These are phyloP conservation scores for Parnassius mnemosyne DNA, from an alignment of 2,888 invertebrate genomes.

Conservation along the genomic window DNA sequence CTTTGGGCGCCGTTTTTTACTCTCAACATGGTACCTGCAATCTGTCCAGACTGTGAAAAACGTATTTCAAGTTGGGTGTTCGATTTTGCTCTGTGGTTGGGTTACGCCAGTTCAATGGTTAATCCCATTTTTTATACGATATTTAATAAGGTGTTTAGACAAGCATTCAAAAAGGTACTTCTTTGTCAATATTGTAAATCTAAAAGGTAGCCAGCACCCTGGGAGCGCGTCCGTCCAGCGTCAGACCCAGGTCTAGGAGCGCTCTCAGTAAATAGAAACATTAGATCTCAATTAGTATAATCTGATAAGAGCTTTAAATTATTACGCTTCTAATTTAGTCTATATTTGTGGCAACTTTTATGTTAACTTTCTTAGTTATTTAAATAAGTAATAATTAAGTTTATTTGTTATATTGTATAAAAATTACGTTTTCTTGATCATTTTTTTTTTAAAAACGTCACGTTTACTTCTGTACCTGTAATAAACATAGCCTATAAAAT, in stretches of 20 bases:
- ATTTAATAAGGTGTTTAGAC: slow-evolving; percentile 95
- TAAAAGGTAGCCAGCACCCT: slow-evolving; percentile 74
- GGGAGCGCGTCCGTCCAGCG: slow-evolving; percentile 73
- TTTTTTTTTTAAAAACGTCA: too few species aligned
- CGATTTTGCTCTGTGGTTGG: slow-evolving; percentile 94
- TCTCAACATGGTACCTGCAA: slow-evolving; percentile 90
- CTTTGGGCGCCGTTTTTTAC: slow-evolving; percentile 98
- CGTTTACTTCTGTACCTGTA: too few species aligned
- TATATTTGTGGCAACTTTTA: background rate
- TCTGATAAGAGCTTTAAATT: slow-evolving; percentile 52
- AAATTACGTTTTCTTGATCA: too few species aligned
- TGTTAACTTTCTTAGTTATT: too few species aligned
- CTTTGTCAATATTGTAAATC: slow-evolving; percentile 85
- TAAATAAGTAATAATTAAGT: too few species aligned
- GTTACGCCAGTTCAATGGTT: slow-evolving; percentile 96
- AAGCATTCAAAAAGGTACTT: slow-evolving; percentile 93
- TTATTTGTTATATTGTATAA: too few species aligned
- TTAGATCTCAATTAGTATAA: slow-evolving; percentile 72
- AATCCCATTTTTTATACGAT: slow-evolving; percentile 98
- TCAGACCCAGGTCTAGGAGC: slow-evolving; percentile 70
- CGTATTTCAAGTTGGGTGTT: slow-evolving; percentile 89
- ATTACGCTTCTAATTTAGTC: slow-evolving; percentile 16
- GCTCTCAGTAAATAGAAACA: slow-evolving; percentile 73
- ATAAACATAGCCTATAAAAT: too few species aligned
- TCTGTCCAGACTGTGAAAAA: slow-evolving; percentile 90